Percentiles rank a stretch among this genome's conserved stretches.
Evolutionary conservation across 2,888 invertebrate genomes (phyloP).

Genomic region (Rhagophthalmus giganteus): DNA sequence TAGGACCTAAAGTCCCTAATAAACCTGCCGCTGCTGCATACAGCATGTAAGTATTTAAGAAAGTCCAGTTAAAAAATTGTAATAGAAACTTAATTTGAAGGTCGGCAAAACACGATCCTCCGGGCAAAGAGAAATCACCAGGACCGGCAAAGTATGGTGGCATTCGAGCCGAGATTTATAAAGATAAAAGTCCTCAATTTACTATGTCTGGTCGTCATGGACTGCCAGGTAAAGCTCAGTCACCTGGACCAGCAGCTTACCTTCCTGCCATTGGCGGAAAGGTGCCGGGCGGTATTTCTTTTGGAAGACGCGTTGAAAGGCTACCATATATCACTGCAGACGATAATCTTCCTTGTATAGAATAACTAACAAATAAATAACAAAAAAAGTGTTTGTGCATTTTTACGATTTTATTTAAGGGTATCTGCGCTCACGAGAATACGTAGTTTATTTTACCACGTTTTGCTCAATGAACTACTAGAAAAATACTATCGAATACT

Average conservation of each 20-base stretch:
- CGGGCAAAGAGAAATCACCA: conserved; percentile 41
- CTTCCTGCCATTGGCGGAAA: conserved; percentile 55
- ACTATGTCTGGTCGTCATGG: conserved; percentile 40
- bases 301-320: conserved; percentile 64
- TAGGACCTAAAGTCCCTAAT: conserved; percentile 60
- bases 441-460: too few species aligned
- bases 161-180: conserved; percentile 43
- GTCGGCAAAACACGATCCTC: conserved; percentile 23
- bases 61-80: too few species aligned
- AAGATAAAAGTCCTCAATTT: conserved; percentile 45
- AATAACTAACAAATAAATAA: conserved; percentile 1
- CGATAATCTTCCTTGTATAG: conserved; percentile 59
- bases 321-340: conserved; percentile 63
- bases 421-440: too few species aligned
- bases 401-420: too few species aligned
- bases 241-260: conserved; percentile 62
- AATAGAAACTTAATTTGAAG: too few species aligned
- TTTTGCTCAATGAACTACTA: too few species aligned
- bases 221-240: conserved; percentile 47
- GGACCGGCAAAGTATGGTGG: conserved; percentile 56
- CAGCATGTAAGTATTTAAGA: conserved; percentile 59
- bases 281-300: conserved; percentile 61
- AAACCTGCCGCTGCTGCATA: conserved; percentile 57
- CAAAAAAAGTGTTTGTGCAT: background rate
- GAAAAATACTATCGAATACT: too few species aligned